Base-by-base conservation (phyloP, 2,113 vertebrate species). In the Petaurus breviceps region DNA sequence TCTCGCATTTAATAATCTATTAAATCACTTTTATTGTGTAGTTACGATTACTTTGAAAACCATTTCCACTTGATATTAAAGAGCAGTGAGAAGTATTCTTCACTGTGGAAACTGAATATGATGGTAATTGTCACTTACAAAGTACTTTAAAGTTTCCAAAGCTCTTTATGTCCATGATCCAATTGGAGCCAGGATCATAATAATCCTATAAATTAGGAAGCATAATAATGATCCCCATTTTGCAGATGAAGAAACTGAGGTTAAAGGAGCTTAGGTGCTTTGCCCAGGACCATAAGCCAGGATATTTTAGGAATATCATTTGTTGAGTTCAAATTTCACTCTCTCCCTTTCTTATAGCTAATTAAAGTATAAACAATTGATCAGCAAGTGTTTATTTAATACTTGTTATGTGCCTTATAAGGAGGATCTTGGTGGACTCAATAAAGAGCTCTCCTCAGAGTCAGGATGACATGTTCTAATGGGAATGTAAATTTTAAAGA, bases 41-140 rank as follows among this genome's bases (percentile, higher is more conserved):
- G 31, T 92, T 95, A 90, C 77, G 92, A 92, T 12, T 91, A 14
- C 9, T 89, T 51, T 94, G 57, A 95, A 50, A 97, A 94, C 19
- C 68, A 49, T 7, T 92, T 94, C 28, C 53, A 68, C 57, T 77
- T 51, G n/a, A 46, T 4, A 47, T 91, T n/a, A 92, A 22, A 95
- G 14, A 26, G 47, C 8, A 92, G 16, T 49, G 0, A 92, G 43
- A 94, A 94, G 25, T 51, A 57, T 0, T 8, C 57, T 93, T 57
- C 23, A 89, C 9, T 24, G 46, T 47, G 43, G 28, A 23, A 51
- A 2, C 43, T 37, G 26, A n/a, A 94, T 77, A 93, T 91, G n/a
- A 84, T 22, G 2, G 52, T 10, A 53, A 4, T 8, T 57, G 77
- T 53, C 0, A 91, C 2, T 31, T 90, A 26, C 19, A 90, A 92